Conservation (phyloP, 2,113 vertebrate genomes). For the Dolichotis patagonum region DNA sequence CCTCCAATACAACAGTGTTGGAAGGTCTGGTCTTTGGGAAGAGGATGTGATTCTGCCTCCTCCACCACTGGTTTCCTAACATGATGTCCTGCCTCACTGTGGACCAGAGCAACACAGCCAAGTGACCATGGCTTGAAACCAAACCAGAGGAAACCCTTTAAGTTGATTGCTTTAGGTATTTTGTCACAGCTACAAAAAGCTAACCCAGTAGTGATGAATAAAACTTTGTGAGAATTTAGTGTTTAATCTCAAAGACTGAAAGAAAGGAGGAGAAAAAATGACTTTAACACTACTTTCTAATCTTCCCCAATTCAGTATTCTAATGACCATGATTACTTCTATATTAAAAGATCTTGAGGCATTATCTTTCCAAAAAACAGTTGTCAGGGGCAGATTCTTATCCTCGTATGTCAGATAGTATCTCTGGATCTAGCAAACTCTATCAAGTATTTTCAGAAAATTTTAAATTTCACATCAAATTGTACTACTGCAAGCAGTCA, state of each 20-base stretch:
- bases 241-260: not conserved
- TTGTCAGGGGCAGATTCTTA: not conserved
- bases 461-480: slow-evolving; percentile 7
- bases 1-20: too few relatives aligned
- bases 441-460: not conserved
- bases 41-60: not conserved
- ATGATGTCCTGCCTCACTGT: not conserved
- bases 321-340: not conserved
- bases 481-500: not conserved
- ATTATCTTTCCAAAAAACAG: not conserved
- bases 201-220: not conserved
- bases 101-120: not conserved
- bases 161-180: not conserved
- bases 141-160: not conserved
- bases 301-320: not conserved
- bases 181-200: not conserved
- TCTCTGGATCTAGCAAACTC: not conserved
- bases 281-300: not conserved
- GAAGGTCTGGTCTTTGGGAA: not conserved
- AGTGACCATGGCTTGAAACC: not conserved
- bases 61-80: not conserved
- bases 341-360: not conserved
- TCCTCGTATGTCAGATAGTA: not conserved
- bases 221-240: not conserved
- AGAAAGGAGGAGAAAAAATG: not conserved